Conservation (phyloP, 1,140 invertebrate species). For the Spodoptera litura region DNA sequence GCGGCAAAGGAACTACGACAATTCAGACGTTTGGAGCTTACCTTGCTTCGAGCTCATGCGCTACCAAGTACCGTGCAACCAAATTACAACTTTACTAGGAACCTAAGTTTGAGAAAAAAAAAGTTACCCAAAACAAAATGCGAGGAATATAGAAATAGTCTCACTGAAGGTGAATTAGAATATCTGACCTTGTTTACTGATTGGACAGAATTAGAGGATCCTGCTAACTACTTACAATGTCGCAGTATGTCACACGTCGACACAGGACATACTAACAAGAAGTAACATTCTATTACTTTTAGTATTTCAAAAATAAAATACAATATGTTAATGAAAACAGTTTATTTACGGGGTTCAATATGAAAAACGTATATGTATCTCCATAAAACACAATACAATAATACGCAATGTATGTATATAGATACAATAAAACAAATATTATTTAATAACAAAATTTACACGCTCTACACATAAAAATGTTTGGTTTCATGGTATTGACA, state of each 20-base stretch:
- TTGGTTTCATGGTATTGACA: slow-evolving; percentile 84
- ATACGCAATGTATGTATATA: slow-evolving; percentile 65
- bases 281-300: not conserved
- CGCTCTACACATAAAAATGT: slow-evolving; percentile 81
- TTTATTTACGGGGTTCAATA: slow-evolving; percentile 79
- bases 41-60: slow-evolving; percentile 64
- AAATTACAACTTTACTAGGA: too few relatives aligned
- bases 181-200: slow-evolving; percentile 77
- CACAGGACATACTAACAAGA: not conserved
- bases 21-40: slow-evolving; percentile 66
- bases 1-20: slow-evolving; percentile 70
- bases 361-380: slow-evolving; percentile 74
- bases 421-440: slow-evolving; percentile 75
- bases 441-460: slow-evolving; percentile 82
- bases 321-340: slow-evolving; percentile 74
- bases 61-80: slow-evolving; percentile 10
- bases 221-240: slow-evolving; percentile 61
- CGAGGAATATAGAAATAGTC: slow-evolving; percentile 12
- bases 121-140: slow-evolving; percentile 18
- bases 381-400: slow-evolving; percentile 78
- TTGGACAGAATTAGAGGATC: slow-evolving; percentile 71
- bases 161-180: slow-evolving; percentile 65
- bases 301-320: slow-evolving; percentile 36
- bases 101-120: slow-evolving; percentile 16
- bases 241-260: slow-evolving; percentile 38